Base-by-base conservation (phyloP, 2,888 invertebrate genomes). In the Deilephila elpenor region DNA sequence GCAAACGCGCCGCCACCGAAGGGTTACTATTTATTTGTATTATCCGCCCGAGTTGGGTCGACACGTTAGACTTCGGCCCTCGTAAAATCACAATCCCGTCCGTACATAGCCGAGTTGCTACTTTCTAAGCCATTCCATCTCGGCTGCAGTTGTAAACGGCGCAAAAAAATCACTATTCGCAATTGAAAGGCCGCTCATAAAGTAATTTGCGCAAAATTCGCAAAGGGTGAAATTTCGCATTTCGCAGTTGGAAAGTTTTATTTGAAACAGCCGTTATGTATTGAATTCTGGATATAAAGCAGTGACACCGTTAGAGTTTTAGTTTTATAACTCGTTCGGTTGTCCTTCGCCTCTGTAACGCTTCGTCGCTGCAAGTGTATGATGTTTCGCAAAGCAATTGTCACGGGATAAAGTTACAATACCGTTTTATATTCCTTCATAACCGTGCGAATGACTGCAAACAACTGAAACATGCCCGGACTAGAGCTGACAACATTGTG, bases 201-300 rank as follows among this genome's bases (percentile, higher is more conserved):
- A 94, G 90, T 91, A 93, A 94, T 94, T 94, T 94, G 92, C 93
- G 87, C 91, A 93, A 93, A 56, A 92, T 92, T 93, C 88, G 94
- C 94, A 93, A 93, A 90, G 93, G 94, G 92, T 93, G 79, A 91
- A 84, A 87, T 87, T 88, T 80, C 82, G 86, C 86, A 84, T 87
- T 83, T 44, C 44, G 84, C 79, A 84, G 81, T 84, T 67, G 51
- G 80, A 82, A 87, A 89, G 84, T 89, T 92, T 92, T 89, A 87
- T 91, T 87, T 83, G 78, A 82, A 88, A 88, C 83, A 87, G 83
- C 91, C 91, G 88, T 92, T 91, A 92, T 84, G 84, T 87, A 84
- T 85, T 84, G 84, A 87, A 88, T 84, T 79, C 72, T 75, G 76
- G 78, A 84, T 86, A 88, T 88, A 89, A 85, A 83, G 79, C 76